Conservation (phyloP, 2,113 vertebrate genomes). For the Ptychochromis oligacanthus region DNA sequence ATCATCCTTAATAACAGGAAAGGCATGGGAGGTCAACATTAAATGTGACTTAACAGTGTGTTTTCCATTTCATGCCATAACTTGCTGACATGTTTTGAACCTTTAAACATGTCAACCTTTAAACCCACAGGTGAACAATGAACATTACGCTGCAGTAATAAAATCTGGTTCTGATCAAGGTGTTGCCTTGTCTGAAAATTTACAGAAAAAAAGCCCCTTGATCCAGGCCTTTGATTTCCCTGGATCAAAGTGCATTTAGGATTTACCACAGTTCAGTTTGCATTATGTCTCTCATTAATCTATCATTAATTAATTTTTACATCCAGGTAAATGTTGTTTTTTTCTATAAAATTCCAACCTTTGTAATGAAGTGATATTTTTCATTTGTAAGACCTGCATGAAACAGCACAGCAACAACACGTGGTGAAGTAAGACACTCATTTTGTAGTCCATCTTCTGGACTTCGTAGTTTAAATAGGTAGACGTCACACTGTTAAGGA, state of each 20-base stretch:
- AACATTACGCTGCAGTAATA: neutral
- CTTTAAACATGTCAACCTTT: neutral
- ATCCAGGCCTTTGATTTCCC: too few species aligned
- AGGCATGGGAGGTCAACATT: neutral
- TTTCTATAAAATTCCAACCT: neutral
- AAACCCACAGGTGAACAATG: neutral
- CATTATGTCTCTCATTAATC: neutral
- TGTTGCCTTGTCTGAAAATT: neutral
- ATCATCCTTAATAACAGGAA: neutral
- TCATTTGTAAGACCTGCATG: neutral
- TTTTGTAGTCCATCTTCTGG: neutral
- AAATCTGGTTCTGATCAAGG: neutral
- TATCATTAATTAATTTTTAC: neutral
- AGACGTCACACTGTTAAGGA: neutral
- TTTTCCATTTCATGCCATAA: neutral
- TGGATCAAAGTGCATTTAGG: neutral
- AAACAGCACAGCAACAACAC: neutral
- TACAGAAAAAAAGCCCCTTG: neutral
- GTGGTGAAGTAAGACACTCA: neutral
- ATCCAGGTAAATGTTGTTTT: neutral
- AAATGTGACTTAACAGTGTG: neutral
- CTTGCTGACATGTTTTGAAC: neutral
- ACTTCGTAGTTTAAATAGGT: neutral
- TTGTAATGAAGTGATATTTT: neutral
- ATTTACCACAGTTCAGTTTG: neutral